These are phyloP conservation scores for Neolamprologus ventralis DNA, from an alignment of 2,113 vertebrate genomes.

Conservation along the genomic window DNA sequence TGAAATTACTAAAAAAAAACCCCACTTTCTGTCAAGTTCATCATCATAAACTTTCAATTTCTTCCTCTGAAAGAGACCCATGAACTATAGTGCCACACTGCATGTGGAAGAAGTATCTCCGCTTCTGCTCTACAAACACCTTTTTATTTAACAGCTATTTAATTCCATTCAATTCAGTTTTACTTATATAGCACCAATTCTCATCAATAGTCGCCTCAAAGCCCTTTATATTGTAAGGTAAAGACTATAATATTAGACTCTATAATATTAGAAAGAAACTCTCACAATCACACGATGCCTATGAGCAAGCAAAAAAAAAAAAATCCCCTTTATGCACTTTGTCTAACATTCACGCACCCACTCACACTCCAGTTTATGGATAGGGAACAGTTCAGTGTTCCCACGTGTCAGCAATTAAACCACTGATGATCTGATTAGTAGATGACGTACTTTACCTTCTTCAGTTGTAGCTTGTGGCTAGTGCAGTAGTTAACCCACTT, in stretches of 20 bases:
- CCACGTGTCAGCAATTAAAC: not conserved
- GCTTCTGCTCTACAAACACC: not conserved
- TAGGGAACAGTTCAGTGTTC: not conserved
- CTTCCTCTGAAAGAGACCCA: not conserved
- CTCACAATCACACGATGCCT: not conserved
- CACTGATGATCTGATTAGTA: not conserved
- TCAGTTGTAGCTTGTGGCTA: not conserved
- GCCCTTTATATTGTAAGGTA: not conserved
- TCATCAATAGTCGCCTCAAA: not conserved
- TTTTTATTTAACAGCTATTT: not conserved
- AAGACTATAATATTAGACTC: not conserved
- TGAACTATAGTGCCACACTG: not conserved
- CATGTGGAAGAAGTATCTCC: not conserved
- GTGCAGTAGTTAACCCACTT: not conserved
- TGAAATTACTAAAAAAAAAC: not conserved
- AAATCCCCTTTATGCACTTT: not conserved
- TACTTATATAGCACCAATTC: not conserved
- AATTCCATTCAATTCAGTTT: not conserved
- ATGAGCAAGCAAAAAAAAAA: not conserved
- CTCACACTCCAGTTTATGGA: not conserved
- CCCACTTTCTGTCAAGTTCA: not conserved
- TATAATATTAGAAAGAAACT: not conserved
- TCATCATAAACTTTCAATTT: not conserved
- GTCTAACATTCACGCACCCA: not conserved
- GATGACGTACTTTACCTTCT: not conserved